Evolutionary conservation across 2,888 invertebrate species (phyloP), one percentile per base, ranked within the genome.

Genomic region (Bellardia pandia): DNA sequence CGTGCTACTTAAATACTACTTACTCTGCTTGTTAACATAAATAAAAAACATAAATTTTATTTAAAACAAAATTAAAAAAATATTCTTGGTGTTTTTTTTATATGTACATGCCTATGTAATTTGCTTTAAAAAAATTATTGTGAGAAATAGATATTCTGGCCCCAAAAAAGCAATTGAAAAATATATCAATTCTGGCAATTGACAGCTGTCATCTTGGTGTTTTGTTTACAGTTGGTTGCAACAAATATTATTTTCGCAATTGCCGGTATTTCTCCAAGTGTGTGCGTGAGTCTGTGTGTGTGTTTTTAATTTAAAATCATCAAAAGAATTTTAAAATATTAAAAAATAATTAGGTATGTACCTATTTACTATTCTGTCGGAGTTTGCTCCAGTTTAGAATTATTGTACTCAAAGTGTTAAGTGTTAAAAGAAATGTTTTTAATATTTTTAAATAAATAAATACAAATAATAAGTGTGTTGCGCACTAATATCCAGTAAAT

Each of bases 131-230:
- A 45, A 56, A 51, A 7, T 56, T 0, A 16, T 56, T 56, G 68
- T 69, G 45, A 77, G 69, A 42, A 74, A 66, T 69, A 76, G 40
- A 75, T 11, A 72, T 80, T 80, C 58, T 78, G 42, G 30, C 3
- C 45, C 23, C 23, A 48, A 48, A 62, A 56, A 81, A 81, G 74
- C 80, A 80, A 80, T 72, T 53, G 53, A n/a, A 40, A 81, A 71
- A 11, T 45, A 68, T 48, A 51, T 42, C 58, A 48, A 76, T 75
- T 56, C 69, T 76, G 51, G 69, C 77, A 79, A 79, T 76, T 83
- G 86, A 83, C 86, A 79, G 83, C 78, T 86, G 86, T 79, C 83
- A 80, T 33, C 58, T 71, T 71, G 51, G 62, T 45, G 75, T 76
- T 62, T 42, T 69, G 85, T 66, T 51, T 30, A 77, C 5, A 42